Base-by-base conservation (phyloP, 2,113 vertebrate genomes). In the Camelus bactrianus region DNA sequence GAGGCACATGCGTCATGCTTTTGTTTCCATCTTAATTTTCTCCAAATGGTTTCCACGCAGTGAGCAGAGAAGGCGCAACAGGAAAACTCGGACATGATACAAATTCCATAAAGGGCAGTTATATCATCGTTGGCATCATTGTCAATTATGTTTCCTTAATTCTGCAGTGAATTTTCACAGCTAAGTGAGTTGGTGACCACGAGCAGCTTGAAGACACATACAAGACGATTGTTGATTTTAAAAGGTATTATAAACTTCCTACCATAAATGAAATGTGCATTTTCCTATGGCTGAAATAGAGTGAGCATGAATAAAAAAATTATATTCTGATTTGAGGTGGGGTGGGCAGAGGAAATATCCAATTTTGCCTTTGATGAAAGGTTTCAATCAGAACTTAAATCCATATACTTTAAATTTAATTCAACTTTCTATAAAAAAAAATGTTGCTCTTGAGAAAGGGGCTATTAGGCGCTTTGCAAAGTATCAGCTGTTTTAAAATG, bases 381-480 rank as follows among this genome's bases (percentile, higher is more conserved):
- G 62, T 48, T 89, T 13, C n/a, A 42, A 75, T 60, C 28, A 73
- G 54, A 94, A 85, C 72, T 89, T 35, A 62, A 95, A 62, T 65
- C 3, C 4, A 81, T 65, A 8, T 22, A 32, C 42, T 56, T 92
- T 77, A 17, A 73, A 89, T 96, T 89, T 84, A 90, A 69, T 75
- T 83, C 16, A 77, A 35, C 15, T 75, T 75, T 69, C 16, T 65
- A 19, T 20, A 80, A 62, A 80, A 42, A 38, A 38, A 42, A 94
- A 38, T 52, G 24, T n/a, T 79, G 9, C 19, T 22, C 73, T 81
- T 91, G 38, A 46, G 32, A 24, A 32, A 32, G n/a, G 0, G 6
- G 64, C 62, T 62, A 32, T 35, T 50, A 69, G 46, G 32, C 5
- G 62, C 4, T 32, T 77, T 8, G 38, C 19, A 87, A 73, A 83